These are phyloP conservation scores for Eubucco bourcierii DNA, from an alignment of 2,113 vertebrate species.

Conservation along the genomic window DNA sequence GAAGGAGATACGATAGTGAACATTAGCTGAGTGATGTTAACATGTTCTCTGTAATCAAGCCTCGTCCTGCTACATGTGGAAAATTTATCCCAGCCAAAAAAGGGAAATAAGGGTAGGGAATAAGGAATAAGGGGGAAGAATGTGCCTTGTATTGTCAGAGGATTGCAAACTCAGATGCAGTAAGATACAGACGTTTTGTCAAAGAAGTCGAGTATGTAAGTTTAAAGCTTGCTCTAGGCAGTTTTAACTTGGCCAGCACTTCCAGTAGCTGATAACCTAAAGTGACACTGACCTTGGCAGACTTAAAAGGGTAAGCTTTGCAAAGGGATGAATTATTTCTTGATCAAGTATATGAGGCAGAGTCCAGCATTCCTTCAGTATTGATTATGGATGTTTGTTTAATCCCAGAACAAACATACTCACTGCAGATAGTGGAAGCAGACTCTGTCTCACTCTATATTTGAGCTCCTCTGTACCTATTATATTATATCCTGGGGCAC, in stretches of 20 bases:
- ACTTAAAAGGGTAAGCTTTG: constrained; percentile 17
- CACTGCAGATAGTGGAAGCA: background rate
- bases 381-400: constrained; percentile 7
- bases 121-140: background rate
- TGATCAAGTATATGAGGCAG: background rate
- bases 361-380: background rate
- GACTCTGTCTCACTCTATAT: background rate
- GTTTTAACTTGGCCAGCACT: constrained; percentile 4
- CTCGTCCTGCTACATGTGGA: background rate
- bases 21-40: background rate
- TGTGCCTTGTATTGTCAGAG: background rate
- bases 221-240: constrained; percentile 32
- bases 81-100: background rate
- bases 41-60: background rate
- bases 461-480: background rate
- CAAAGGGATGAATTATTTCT: background rate
- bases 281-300: constrained; percentile 38
- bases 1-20: background rate
- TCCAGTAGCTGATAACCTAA: constrained; percentile 14
- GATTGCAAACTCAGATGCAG: background rate
- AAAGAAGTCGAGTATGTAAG: background rate
- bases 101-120: background rate
- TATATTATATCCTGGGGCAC: background rate
- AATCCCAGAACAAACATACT: background rate
- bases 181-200: background rate